Conservation (phyloP, 2,888 invertebrate species). For the Hirtodrosophila alboralis region DNA sequence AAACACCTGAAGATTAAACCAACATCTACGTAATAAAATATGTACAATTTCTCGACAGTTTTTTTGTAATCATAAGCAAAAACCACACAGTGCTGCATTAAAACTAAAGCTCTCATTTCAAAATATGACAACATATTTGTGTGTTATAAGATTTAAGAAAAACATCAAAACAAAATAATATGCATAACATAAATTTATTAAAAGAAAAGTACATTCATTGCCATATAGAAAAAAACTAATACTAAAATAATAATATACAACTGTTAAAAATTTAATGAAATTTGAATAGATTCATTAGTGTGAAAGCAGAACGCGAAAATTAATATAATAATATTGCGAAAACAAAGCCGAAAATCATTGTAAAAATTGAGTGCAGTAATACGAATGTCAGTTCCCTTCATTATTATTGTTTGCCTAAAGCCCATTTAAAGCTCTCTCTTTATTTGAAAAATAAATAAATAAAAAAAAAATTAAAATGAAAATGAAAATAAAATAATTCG, state of each 20-base stretch:
- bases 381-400: constrained; percentile 44
- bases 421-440: constrained; percentile 30
- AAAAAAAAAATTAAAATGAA: constrained; percentile 10
- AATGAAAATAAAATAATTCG: constrained; percentile 40
- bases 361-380: constrained; percentile 27
- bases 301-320: constrained; percentile 36
- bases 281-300: constrained; percentile 70
- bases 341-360: constrained; percentile 36
- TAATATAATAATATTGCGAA: constrained; percentile 29
- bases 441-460: constrained; percentile 13
- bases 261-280: constrained; percentile 62
- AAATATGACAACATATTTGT: constrained; percentile 40
- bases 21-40: constrained; percentile 68
- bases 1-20: constrained; percentile 41
- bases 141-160: constrained; percentile 42
- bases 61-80: constrained; percentile 7
- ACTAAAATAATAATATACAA: constrained; percentile 26
- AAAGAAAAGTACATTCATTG: constrained; percentile 34
- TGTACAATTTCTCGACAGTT: constrained; percentile 67
- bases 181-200: constrained; percentile 1
- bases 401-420: constrained; percentile 54
- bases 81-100: constrained; percentile 15
- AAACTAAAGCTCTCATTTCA: constrained; percentile 14
- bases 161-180: no score
- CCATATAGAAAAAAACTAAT: constrained; percentile 31